Evolutionary conservation across 2,113 vertebrate genomes (phyloP).

Genomic region (Quiscalus mexicanus): DNA sequence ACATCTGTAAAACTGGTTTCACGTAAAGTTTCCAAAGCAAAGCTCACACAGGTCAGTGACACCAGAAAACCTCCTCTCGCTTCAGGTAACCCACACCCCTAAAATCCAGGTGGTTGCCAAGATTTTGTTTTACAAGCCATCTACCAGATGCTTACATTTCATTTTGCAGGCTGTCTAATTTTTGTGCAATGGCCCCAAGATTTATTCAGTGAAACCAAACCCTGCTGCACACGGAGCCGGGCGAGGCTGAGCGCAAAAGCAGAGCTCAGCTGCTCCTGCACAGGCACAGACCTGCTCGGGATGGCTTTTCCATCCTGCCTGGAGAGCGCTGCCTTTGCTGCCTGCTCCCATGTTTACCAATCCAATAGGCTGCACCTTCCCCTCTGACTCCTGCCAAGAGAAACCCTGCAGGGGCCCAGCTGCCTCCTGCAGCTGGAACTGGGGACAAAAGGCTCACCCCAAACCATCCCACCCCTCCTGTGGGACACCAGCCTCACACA

Average conservation of each 20-base stretch:
- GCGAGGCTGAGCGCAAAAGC: background rate
- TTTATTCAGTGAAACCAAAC: constrained; percentile 46
- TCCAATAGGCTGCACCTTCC: background rate
- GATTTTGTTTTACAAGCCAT: constrained; percentile 70
- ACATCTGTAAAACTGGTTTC: background rate
- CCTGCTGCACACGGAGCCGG: background rate
- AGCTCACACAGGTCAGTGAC: background rate
- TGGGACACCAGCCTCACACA: background rate
- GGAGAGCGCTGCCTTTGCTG: fast-evolving
- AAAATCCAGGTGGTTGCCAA: constrained; percentile 56
- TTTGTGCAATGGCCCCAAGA: constrained; percentile 44
- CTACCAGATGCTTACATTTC: constrained; percentile 50
- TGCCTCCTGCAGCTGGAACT: background rate
- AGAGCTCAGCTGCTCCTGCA: background rate
- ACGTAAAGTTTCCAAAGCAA: background rate
- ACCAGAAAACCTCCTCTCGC: background rate
- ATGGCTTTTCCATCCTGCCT: background rate
- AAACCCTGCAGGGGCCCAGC: background rate
- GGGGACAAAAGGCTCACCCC: background rate
- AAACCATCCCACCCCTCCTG: background rate
- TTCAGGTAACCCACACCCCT: constrained; percentile 14
- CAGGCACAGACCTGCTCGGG: fast-evolving
- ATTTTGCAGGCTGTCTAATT: constrained; percentile 44
- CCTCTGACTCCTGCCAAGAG: background rate
- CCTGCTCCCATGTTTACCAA: background rate